Evolutionary conservation across 2,113 vertebrate genomes (phyloP), one percentile per base, ranked within the genome.

Genomic region (Microcebus tavaratra): DNA sequence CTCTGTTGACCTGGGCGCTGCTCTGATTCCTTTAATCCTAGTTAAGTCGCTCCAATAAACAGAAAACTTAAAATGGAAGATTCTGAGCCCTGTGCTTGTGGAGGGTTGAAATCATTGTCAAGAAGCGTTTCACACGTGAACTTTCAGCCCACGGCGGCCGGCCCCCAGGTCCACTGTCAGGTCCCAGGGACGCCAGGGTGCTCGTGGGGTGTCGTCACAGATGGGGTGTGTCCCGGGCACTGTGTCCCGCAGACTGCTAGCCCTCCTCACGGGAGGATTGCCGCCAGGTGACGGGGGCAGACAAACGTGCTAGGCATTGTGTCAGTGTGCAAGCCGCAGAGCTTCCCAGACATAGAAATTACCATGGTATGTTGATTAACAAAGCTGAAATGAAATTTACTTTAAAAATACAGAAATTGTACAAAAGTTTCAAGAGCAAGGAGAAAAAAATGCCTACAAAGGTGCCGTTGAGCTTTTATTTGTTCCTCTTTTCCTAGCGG

Each of bases 191-290:
- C 8, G 3, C 20, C 34, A 36, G 9, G 20, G 42, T 12, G 36
- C 12, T 34, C 4, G 29, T 29, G 48, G 48, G 23, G 65, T 63
- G 4, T 78, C 59, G 2, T 65, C 88, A 36, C 15, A 13, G 72
- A 6, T 6, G 34, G 50, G 59, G 15, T 29, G 11, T 5, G 27
- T 48, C 36, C 9, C 14, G 25, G 65, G 34, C 29, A 18, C 15
- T 8, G 2, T 59, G 50, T 36, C 65, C 20, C 29, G 36, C 21
- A 55, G 10, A 20, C 39, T 5, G 21, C 29, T n/a, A 4, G 29
- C 21, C 39, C n/a, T 80, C 34, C 1, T n/a, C 21, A 8, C 48
- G 0, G 1, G 61, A 3, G 20, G 12, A 36, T 8, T 1, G 42
- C 18, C 1, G 10, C 8, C 12, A 84, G 68, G 67, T 36, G 80